Evolutionary conservation across 2,888 invertebrate genomes (phyloP).

Genomic region (Euclidia mi): DNA sequence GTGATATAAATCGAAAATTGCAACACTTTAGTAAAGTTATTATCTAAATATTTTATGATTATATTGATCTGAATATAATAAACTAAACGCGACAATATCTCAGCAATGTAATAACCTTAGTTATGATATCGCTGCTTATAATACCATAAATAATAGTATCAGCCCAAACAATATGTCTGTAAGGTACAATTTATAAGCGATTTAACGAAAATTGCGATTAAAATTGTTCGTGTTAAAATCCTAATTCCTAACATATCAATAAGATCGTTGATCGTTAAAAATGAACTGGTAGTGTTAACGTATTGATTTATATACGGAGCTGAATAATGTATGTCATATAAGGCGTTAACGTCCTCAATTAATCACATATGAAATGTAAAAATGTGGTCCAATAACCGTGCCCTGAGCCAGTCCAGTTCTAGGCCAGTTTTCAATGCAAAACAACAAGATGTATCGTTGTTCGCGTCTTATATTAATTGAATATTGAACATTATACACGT

Average conservation of each 20-base stretch:
- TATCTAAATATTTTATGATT: conserved; percentile 21
- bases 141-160: conserved; percentile 8
- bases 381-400: conserved; percentile 61
- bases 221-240: background rate
- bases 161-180: conserved; percentile 1
- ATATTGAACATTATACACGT: conserved; percentile 68
- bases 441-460: conserved; percentile 54
- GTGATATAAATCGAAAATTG: conserved; percentile 9
- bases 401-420: conserved; percentile 53
- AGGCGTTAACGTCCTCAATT: conserved; percentile 33
- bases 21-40: conserved; percentile 11
- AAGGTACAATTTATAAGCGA: conserved; percentile 3
- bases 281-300: background rate
- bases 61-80: conserved; percentile 33
- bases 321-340: conserved; percentile 28
- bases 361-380: conserved; percentile 54
- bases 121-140: conserved; percentile 10
- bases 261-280: background rate
- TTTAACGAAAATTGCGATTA: conserved; percentile 6
- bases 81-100: conserved; percentile 35
- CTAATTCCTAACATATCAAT: background rate
- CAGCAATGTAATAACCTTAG: conserved; percentile 14
- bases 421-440: conserved; percentile 54
- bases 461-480: conserved; percentile 42
- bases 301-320: conserved; percentile 25